Evolutionary conservation across 2,888 invertebrate species (phyloP).

Genomic region (Tortrix viridana): DNA sequence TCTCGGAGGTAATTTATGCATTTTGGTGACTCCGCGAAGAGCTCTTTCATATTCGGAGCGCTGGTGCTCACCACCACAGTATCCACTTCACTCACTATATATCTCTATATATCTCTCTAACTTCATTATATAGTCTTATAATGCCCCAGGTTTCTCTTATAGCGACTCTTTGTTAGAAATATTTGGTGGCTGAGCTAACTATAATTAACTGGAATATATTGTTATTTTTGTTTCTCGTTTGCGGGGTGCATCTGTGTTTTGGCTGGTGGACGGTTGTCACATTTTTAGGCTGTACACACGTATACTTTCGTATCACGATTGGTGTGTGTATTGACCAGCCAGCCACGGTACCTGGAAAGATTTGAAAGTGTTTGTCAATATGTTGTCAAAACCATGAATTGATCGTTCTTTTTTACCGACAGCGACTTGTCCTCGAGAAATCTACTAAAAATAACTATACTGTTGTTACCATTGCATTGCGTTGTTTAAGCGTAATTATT

Average conservation of each 20-base stretch:
- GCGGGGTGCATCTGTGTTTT: slow-evolving; percentile 77
- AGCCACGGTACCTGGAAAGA: slow-evolving; percentile 75
- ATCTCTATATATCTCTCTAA: slow-evolving; percentile 63
- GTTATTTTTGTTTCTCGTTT: slow-evolving; percentile 50
- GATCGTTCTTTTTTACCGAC: no score
- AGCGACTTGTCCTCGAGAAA: no score
- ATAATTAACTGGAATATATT: slow-evolving; percentile 87
- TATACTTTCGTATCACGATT: slow-evolving; percentile 89
- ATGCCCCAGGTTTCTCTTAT: slow-evolving; percentile 89
- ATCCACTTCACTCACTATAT: no score
- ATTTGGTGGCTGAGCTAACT: slow-evolving; percentile 89
- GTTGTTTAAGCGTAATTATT: no score
- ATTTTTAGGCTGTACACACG: slow-evolving; percentile 88
- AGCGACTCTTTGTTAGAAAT: slow-evolving; percentile 86
- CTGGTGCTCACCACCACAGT: no score
- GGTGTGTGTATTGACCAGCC: slow-evolving; percentile 90
- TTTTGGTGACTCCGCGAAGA: no score
- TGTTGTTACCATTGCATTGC: no score
- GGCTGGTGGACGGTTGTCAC: slow-evolving; percentile 87
- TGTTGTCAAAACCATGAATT: no score
- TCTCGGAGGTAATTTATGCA: no score
- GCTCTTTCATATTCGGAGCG: no score
- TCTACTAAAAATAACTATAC: no score
- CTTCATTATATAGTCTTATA: slow-evolving; percentile 61
- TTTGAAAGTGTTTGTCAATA: no score